Base-by-base conservation (phyloP, 2,113 vertebrate genomes). In the Vulpes vulpes region DNA sequence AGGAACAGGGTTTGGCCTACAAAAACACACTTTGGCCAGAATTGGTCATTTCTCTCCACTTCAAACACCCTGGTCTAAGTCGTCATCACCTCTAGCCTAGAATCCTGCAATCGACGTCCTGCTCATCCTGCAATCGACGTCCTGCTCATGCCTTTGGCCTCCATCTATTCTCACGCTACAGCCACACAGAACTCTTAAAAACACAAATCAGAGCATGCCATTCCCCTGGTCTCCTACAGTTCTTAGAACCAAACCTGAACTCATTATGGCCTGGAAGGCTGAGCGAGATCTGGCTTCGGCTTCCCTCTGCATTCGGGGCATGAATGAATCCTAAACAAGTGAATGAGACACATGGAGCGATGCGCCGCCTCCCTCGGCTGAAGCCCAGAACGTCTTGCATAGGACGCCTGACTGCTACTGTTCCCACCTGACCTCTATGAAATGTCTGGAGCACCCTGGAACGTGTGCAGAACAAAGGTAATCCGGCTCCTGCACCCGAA, bases 191-290 rank as follows among this genome's bases (percentile, higher is more conserved):
- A 27, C 10, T 73, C 88, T 80, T 80, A 17, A 96, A 94, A 96
- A 64, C 27, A 88, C 35, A 60, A 65, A 91, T 76, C 23, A 82
- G 17, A 82, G 38, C 15, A 27, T 38, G 20, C 55, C n/a, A 8
- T 5, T 16, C 49, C 7, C 55, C 35, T 8, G 1, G 4, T 49
- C 4, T 78, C 49, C 57, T 53, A 88, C 57, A 65, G 55, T 73
- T 71, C 60, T 88, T 91, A 84, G 62, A 89, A 19, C 80, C 38
- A 79, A 93, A 95, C 73, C 55, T 76, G 91, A 91, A 80, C 32
- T 83, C n/a, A 65, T 62, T 87, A 74, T 85, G 38, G 20, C 49
- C 38, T 79, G 1, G 19, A 74, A 80, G 73, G n/a, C 43, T 71
- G 87, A 79, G 51, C 27, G 10, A 53, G 32, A 69, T 62, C 78